Percentiles rank a stretch among this genome's conserved stretches.
Conservation (phyloP, 37 sponge, comb jelly and placozoan species). For the Cliona cf. orientalis region DNA sequence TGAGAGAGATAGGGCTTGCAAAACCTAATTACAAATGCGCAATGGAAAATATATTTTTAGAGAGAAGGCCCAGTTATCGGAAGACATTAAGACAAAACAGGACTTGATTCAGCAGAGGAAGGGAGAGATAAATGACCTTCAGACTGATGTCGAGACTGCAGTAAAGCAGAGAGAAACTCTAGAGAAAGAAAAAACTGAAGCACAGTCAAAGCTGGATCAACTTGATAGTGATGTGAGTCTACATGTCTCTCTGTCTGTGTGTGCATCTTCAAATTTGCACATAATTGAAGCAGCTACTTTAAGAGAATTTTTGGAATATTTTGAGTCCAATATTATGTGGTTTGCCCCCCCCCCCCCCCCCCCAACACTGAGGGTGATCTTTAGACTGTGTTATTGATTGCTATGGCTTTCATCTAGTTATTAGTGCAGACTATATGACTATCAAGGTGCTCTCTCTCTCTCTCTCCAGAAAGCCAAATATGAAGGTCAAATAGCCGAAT, state of each 20-base stretch:
- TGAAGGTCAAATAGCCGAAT: constrained; percentile 49
- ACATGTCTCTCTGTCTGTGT: background rate
- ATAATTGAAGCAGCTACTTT: too few species aligned
- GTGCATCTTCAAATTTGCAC: background rate
- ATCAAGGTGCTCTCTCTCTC: too few species aligned
- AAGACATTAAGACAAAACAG: constrained; percentile 49
- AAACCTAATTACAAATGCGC: too few species aligned
- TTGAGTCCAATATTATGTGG: too few species aligned
- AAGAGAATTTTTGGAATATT: too few species aligned
- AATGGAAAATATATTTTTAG: constrained; percentile 5
- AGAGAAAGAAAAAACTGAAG: constrained; percentile 62
- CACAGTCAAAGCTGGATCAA: constrained; percentile 52
- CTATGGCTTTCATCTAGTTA: too few species aligned
- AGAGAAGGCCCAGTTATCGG: constrained; percentile 47
- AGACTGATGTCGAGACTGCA: constrained; percentile 21
- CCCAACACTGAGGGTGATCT: too few species aligned
- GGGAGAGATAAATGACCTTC: constrained; percentile 44
- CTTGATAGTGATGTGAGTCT: constrained; percentile 59
- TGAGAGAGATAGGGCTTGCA: too few species aligned
- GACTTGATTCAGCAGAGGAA: constrained; percentile 46
- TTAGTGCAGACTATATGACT: too few species aligned
- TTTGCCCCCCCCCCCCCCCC: too few species aligned
- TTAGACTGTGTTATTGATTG: too few species aligned
- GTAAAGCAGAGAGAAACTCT: constrained; percentile 35
- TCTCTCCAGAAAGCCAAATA: constrained; percentile 48